Evolutionary conservation across 2,888 invertebrate species (phyloP).

Genomic region (Tinea pellionella): DNA sequence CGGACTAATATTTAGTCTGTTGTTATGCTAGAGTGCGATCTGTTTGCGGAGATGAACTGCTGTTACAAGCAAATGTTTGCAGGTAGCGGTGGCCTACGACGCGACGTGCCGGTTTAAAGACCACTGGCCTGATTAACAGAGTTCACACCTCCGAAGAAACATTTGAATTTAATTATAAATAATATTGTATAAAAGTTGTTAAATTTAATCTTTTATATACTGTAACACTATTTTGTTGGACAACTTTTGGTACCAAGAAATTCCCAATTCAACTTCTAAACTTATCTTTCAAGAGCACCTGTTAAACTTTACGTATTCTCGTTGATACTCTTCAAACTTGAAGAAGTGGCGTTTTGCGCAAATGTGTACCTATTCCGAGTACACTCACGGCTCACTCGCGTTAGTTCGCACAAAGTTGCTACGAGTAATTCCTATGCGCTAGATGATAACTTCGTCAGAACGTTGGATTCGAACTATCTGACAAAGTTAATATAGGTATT

Average conservation of each 20-base stretch:
- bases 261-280: slow-evolving; percentile 8
- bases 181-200: not conserved
- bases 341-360: slow-evolving; percentile 56
- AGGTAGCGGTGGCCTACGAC: too few relatives aligned
- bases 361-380: slow-evolving; percentile 43
- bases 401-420: not conserved
- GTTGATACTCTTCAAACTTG: slow-evolving; percentile 56
- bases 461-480: slow-evolving; percentile 48
- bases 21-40: too few relatives aligned
- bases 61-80: too few relatives aligned
- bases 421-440: slow-evolving; percentile 8
- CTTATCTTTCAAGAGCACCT: slow-evolving; percentile 1
- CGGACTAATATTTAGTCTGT: too few relatives aligned
- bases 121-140: too few relatives aligned
- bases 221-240: not conserved
- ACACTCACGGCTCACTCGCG: not conserved
- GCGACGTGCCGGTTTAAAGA: too few relatives aligned
- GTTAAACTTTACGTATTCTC: slow-evolving; percentile 43
- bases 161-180: too few relatives aligned
- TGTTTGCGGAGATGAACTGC: too few relatives aligned
- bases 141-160: too few relatives aligned
- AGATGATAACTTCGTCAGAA: slow-evolving; percentile 50
- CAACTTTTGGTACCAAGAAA: not conserved
- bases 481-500: slow-evolving; percentile 28
- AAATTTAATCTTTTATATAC: not conserved